These are phyloP conservation scores for Morpho deidamia DNA, from an alignment of 2,888 invertebrate species.

Conservation along the genomic window DNA sequence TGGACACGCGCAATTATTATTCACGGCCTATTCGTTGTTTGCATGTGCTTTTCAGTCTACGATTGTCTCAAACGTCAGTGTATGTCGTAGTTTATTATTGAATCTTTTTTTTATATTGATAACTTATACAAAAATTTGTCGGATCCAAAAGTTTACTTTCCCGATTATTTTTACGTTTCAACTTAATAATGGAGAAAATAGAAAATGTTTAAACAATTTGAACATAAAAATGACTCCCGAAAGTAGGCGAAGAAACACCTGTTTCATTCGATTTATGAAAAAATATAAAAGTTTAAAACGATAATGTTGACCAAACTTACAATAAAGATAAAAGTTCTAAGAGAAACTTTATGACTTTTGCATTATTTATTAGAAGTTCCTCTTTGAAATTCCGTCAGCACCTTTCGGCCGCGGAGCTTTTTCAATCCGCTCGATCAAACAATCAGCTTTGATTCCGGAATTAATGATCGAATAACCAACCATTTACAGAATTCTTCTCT, in stretches of 20 bases:
- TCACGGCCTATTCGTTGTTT: slow-evolving; percentile 26
- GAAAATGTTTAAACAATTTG: no score
- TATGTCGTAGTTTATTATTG: slow-evolving; percentile 17
- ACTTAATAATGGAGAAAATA: no score
- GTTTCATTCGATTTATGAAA: no score
- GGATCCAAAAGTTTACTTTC: not conserved
- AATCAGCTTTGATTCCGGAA: slow-evolving; percentile 16
- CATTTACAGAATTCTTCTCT: slow-evolving; percentile 6
- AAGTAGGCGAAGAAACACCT: no score
- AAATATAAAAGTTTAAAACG: no score
- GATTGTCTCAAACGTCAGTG: slow-evolving; percentile 12
- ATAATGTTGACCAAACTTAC: not conserved
- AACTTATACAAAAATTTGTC: not conserved
- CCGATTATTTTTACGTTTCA: no score
- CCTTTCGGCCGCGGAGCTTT: slow-evolving; percentile 10
- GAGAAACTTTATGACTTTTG: not conserved
- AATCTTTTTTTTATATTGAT: not conserved
- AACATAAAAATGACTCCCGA: no score
- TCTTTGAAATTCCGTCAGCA: slow-evolving; percentile 14
- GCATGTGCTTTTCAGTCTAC: slow-evolving; percentile 28
- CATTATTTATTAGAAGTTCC: slow-evolving; percentile 3
- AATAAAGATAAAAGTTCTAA: not conserved
- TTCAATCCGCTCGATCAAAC: slow-evolving; percentile 15
- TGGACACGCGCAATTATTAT: slow-evolving; percentile 32
- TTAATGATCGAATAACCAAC: slow-evolving; percentile 15